Conservation (phyloP, 2,113 vertebrate genomes). For the Gadus macrocephalus region DNA sequence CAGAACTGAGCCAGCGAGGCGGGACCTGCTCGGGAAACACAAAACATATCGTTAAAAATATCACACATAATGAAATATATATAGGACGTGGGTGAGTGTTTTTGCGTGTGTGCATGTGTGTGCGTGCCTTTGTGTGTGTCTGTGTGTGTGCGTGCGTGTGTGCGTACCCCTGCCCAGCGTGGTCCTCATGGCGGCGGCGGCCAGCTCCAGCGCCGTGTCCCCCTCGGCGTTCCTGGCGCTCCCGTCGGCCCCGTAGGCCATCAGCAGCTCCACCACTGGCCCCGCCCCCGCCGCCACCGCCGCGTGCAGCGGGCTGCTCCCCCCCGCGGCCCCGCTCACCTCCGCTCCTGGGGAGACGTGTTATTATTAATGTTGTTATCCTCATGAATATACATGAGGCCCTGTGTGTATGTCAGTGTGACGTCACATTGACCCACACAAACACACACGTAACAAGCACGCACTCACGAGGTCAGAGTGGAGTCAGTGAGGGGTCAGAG, state of each 20-base stretch:
- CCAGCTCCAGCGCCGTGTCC: conserved; percentile 79
- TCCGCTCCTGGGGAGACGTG: conserved; percentile 72
- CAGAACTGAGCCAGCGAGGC: conserved; percentile 80
- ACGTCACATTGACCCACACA: no score
- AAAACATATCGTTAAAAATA: background rate
- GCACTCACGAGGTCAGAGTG: background rate
- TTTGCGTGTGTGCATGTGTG: no score
- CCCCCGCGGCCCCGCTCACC: conserved; percentile 65
- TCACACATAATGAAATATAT: no score
- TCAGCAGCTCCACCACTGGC: conserved; percentile 73
- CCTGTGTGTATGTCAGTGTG: no score
- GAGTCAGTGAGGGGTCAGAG: background rate
- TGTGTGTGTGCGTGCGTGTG: background rate
- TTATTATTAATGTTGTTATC: no score
- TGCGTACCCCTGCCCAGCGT: conserved; percentile 52
- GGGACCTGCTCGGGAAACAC: conserved; percentile 66
- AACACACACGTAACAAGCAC: background rate
- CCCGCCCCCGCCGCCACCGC: conserved; percentile 69
- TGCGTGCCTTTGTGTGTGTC: background rate
- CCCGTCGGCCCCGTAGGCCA: conserved; percentile 82
- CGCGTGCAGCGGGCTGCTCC: conserved; percentile 81
- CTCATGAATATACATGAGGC: no score
- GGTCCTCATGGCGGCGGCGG: conserved; percentile 66
- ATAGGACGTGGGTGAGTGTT: background rate
- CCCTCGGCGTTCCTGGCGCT: conserved; percentile 78